These are phyloP conservation scores for Pelmatolapia mariae DNA, from an alignment of 2,113 vertebrate species.

Conservation along the genomic window DNA sequence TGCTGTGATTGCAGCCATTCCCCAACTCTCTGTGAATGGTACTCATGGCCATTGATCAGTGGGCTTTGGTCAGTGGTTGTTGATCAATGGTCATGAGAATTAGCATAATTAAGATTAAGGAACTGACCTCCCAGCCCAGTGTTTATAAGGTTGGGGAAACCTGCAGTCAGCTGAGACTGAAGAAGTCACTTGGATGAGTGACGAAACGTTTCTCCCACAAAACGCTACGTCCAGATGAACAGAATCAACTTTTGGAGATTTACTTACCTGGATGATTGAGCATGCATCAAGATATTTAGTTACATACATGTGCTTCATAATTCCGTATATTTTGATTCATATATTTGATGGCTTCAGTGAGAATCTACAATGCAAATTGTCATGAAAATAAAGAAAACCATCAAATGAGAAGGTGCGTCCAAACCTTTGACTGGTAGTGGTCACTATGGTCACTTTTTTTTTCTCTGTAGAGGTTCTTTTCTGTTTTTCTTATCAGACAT, in stretches of 20 bases:
- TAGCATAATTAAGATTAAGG: background rate
- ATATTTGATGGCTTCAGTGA: background rate
- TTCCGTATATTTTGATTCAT: background rate
- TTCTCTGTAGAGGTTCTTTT: background rate
- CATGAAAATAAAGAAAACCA: background rate
- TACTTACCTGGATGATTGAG: background rate
- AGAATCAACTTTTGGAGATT: background rate
- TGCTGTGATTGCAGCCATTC: background rate
- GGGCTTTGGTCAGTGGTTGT: background rate
- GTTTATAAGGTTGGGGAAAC: background rate
- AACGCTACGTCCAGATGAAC: fast-evolving
- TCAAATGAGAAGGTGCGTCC: background rate
- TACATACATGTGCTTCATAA: background rate
- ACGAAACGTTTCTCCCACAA: background rate
- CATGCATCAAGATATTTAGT: background rate
- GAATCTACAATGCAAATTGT: background rate
- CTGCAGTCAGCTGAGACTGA: background rate
- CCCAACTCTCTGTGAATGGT: background rate
- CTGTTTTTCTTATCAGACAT: background rate
- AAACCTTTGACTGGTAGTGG: background rate
- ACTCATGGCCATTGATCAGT: background rate
- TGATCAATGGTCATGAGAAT: background rate
- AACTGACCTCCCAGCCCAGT: fast-evolving
- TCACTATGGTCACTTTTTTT: background rate
- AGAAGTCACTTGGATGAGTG: background rate